Percentiles rank a stretch among this genome's conserved stretches.
Evolutionary conservation across 1,140 invertebrate species (phyloP).

Genomic region (Sminthurinus signatus): DNA sequence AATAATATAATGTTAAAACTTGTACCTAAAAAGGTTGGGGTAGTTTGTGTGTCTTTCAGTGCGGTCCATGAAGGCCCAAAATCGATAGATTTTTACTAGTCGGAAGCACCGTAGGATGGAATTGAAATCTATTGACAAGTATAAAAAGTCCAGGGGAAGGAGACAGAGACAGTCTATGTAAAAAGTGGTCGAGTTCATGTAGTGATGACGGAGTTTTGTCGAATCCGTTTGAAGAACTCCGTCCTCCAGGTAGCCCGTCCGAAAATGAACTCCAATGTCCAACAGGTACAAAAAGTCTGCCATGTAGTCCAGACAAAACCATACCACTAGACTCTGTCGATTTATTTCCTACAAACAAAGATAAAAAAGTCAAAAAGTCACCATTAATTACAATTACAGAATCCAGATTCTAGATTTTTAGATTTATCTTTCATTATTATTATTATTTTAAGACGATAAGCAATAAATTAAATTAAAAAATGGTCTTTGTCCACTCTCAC

Average conservation of each 20-base stretch:
- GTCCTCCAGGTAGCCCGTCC: conserved; percentile 94
- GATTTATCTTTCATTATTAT: too few species aligned
- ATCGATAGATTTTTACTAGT: conserved; percentile 95
- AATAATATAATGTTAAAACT: too few species aligned
- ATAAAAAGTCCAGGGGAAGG: conserved; percentile 94
- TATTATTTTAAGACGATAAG: too few species aligned
- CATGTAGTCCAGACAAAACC: conserved; percentile 95
- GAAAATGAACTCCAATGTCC: conserved; percentile 95
- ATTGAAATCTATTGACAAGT: conserved; percentile 96
- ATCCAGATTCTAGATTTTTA: too few species aligned
- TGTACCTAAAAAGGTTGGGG: conserved; percentile 95
- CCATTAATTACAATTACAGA: too few species aligned
- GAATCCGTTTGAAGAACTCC: conserved; percentile 93
- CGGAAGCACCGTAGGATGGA: conserved; percentile 94
- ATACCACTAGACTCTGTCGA: conserved; percentile 72
- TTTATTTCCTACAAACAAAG: conserved; percentile 59
- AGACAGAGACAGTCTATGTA: conserved; percentile 98
- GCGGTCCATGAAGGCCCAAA: conserved; percentile 97
- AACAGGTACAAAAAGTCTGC: conserved; percentile 92
- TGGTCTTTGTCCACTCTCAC: too few species aligned
- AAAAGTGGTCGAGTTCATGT: conserved; percentile 98
- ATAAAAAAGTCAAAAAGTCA: too few species aligned
- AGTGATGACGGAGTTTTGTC: conserved; percentile 85
- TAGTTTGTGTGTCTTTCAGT: conserved; percentile 98
- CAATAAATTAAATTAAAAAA: too few species aligned